Base-by-base conservation (phyloP, 2,888 invertebrate genomes). In the Aporophyla nigra region DNA sequence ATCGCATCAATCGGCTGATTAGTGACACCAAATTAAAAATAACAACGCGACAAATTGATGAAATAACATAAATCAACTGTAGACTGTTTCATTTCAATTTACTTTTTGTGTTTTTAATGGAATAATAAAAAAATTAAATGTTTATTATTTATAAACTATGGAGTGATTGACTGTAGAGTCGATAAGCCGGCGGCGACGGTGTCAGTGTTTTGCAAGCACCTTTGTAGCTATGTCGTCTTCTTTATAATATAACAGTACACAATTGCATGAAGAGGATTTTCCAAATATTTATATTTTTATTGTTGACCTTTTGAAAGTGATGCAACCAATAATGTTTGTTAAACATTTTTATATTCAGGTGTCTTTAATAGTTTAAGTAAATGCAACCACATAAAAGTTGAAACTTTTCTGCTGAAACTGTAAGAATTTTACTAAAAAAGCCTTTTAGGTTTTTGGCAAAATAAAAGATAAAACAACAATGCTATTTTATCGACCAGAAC, bases 171-270 rank as follows among this genome's bases (percentile, higher is more conserved):
- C 19, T 66, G 27, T n/a, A 53, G 40, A 58, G 19, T 43, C 40
- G 14, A 27, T 16, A 46, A 9, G 19, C 70, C 85, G 82, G 33
- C 81, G 81, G 66, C 70, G 33, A 58, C 16, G 66, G 75, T 27
- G 24, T n/a, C 9, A 12, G 21, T 19, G 43, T 67, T 62, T 68
- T 24, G 24, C 56, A 51, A 67, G 5, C 33, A 33, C 2, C 19
- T 65, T 46, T 14, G 24, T 24, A 6, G n/a, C 12, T 43, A n/a
- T 40, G 19, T 4, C 5, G 33, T 33, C 5, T 76, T 68, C 2
- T 56, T n/a, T 24, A 33, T 33, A 33, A 33, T 56, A 16, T 5
- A 7, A 24, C 24, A 27, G 0, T 51, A 40, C 27, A n/a, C 27
- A 51, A 24, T 16, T 56, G n/a, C n/a, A 40, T 2, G 16, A 24